A percentile compares a stretch with the other conserved stretches of the same genome.
These are phyloP conservation scores for Tetranychus cinnabarinus DNA, from an alignment of 1,140 invertebrate species.

Conservation along the genomic window DNA sequence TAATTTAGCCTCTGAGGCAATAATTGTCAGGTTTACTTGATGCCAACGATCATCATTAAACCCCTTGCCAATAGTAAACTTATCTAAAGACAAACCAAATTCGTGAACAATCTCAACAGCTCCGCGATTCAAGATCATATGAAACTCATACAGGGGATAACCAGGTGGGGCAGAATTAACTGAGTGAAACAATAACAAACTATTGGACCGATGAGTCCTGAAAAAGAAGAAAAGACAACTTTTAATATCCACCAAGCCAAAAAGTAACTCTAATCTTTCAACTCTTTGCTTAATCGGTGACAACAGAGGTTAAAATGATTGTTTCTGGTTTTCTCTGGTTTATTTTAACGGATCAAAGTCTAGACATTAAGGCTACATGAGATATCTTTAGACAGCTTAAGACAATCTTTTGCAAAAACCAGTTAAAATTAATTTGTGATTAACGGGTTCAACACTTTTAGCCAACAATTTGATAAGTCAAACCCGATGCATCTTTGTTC, in stretches of 20 bases:
- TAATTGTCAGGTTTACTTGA: constrained; percentile 52
- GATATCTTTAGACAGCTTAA: no score
- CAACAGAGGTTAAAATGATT: no score
- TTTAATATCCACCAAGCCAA: neutral
- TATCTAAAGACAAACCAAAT: constrained; percentile 40
- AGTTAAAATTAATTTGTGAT: no score
- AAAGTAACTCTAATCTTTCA: neutral
- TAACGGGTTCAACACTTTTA: no score
- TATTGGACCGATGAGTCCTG: neutral
- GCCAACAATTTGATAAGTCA: no score
- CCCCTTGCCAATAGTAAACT: constrained; percentile 20
- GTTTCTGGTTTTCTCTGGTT: no score
- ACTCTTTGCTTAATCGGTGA: no score
- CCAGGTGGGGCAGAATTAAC: neutral
- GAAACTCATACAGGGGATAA: neutral
- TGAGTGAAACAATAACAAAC: neutral
- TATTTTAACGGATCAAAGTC: no score
- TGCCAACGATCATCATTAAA: constrained; percentile 73
- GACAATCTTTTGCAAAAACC: no score
- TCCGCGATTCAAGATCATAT: constrained; percentile 56
- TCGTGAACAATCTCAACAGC: constrained; percentile 70
- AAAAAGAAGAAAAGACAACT: neutral
- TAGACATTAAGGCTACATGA: no score
- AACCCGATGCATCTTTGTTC: no score
- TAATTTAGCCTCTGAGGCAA: constrained; percentile 50